Base-by-base conservation (phyloP, 2,113 vertebrate species). In the Alces alces region DNA sequence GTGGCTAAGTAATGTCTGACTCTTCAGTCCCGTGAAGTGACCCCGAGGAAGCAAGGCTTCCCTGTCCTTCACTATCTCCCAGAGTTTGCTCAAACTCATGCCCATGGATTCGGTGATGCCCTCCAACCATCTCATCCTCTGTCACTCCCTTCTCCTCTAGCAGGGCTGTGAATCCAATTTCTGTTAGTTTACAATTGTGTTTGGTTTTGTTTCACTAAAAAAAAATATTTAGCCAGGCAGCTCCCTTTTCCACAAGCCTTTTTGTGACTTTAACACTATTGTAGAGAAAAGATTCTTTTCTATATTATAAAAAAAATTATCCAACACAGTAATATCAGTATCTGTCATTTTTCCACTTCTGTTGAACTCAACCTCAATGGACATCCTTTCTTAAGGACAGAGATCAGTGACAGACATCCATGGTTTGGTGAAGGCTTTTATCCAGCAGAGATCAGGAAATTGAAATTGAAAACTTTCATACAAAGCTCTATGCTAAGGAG, bases 211-310 rank as follows among this genome's bases (percentile, higher is more conserved):
- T 97, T 96, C 97, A 96, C 99, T 99, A 99, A 98, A 99, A 95
- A 98, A 98, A 97, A 92, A 78, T 83, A 94, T 90, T 99, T 99
- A 99, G 99, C 99, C 99, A 99, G 99, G 99, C 99, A 99, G 99
- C 99, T 99, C 99, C 99, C 99, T 99, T 99, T 99, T 99, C 99
- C 99, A 99, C 99, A 99, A 99, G 99, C 99, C 99, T 98, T 99
- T 99, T 99, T 99, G 98, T 99, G 99, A 99, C 99, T 99, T 99
- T 99, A 99, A 99, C 99, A 99, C 98, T 99, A 99, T 99, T 99
- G 99, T 99, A 99, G 99, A 99, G 99, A 99, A 99, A 98, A 98
- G 80, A 98, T 99, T 99, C 99, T 99, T 99, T 99, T 99, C 99
- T 99, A 99, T 99, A 99, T 99, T 99, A 99, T 99, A 99, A 99